Conservation (phyloP, 2,113 vertebrate genomes). For the Otis tarda region DNA sequence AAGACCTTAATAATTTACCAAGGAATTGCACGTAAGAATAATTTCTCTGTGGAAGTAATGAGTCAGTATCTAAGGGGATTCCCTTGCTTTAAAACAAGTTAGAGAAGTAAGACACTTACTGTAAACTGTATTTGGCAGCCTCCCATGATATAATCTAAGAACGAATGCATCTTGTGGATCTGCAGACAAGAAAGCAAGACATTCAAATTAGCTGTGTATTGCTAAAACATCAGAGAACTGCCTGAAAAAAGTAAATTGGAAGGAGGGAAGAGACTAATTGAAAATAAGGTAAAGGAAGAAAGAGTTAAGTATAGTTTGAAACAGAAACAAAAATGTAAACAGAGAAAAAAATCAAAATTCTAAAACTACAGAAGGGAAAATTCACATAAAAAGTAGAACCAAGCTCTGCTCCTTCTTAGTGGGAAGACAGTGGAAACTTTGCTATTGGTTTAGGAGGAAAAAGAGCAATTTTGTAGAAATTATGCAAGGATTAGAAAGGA, state of each 20-base stretch:
- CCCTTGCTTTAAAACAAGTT: background rate
- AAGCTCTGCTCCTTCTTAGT: background rate
- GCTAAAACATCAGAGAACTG: background rate
- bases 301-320: background rate
- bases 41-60: background rate
- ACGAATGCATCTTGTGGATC: slow-evolving; percentile 99
- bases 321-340: background rate
- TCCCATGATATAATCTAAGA: slow-evolving; percentile 99
- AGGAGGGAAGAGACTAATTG: background rate
- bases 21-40: background rate
- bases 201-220: slow-evolving; percentile 9
- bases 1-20: slow-evolving; percentile 2
- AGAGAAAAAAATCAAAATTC: background rate
- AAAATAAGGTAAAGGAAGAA: background rate
- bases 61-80: background rate
- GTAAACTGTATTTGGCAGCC: slow-evolving; percentile 99
- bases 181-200: slow-evolving; percentile 63
- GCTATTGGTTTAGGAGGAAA: background rate
- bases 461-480: background rate
- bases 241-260: background rate
- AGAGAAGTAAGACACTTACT: slow-evolving; percentile 78
- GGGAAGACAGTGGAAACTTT: background rate
- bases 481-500: background rate
- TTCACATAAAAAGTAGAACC: background rate
- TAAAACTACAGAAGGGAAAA: background rate